These are phyloP conservation scores for Corella eumyota DNA, from an alignment of 23 tunicate genomes.

Conservation along the genomic window DNA sequence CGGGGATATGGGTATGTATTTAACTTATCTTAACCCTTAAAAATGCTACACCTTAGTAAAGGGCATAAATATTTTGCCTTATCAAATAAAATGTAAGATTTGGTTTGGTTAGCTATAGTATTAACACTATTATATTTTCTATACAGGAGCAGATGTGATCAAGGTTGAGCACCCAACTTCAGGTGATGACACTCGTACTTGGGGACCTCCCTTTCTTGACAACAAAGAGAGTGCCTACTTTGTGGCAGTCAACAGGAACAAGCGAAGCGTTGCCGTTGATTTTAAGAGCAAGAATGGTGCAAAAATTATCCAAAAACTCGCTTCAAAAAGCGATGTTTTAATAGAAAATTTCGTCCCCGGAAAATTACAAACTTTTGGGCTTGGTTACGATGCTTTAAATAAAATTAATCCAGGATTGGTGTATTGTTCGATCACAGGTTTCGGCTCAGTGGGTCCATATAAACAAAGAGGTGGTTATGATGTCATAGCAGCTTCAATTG, in stretches of 20 bases:
- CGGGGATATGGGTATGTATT: constrained; percentile 92
- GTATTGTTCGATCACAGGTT: constrained; percentile 85
- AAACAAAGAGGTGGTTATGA: constrained; percentile 88
- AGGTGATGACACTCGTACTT: constrained; percentile 90
- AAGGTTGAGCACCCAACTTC: constrained; percentile 73
- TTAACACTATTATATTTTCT: too few relatives aligned
- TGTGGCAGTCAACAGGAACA: constrained; percentile 83
- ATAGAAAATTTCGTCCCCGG: constrained; percentile 95
- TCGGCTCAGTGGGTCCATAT: constrained; percentile 79
- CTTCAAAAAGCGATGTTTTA: constrained; percentile 49
- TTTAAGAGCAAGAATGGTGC: constrained; percentile 53
- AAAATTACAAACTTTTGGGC: constrained; percentile 56
- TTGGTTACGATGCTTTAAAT: constrained; percentile 67
- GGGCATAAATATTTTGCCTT: too few relatives aligned
- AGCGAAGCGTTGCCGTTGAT: constrained; percentile 69
- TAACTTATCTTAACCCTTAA: too few relatives aligned
- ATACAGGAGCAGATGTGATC: constrained; percentile 93
- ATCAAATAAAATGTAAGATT: too few relatives aligned
- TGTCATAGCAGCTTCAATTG: constrained; percentile 91
- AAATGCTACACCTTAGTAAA: too few relatives aligned
- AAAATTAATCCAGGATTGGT: constrained; percentile 46
- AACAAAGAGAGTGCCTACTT: constrained; percentile 65
- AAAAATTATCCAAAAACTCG: constrained; percentile 41
- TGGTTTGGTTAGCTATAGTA: too few relatives aligned
- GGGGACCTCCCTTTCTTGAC: constrained; percentile 97